Conservation (phyloP, 2,113 vertebrate species). For the Platysternon megacephalum region DNA sequence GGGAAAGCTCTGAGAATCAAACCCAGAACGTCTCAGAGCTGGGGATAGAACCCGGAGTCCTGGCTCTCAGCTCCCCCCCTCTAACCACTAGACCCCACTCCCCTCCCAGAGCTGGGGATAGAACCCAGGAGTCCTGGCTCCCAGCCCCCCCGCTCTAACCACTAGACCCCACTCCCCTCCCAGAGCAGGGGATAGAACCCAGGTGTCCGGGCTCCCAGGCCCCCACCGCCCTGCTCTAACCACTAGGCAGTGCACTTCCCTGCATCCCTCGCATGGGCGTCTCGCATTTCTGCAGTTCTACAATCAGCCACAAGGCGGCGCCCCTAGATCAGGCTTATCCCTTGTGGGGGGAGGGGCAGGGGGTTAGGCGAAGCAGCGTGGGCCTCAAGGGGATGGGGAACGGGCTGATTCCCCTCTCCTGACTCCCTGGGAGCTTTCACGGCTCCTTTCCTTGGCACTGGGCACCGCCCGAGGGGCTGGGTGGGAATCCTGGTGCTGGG, state of each 20-base stretch:
- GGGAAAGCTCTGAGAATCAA: too few species aligned
- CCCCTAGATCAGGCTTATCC: background rate
- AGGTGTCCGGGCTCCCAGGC: slow-evolving; percentile 7
- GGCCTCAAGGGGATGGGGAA: background rate
- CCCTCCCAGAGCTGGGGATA: background rate
- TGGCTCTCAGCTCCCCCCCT: too few species aligned
- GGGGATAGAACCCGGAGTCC: background rate
- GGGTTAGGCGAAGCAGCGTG: too few species aligned
- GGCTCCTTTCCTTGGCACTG: background rate
- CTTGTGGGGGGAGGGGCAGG: background rate
- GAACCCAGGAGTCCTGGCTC: too few species aligned
- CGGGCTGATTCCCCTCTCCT: background rate
- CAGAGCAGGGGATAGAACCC: background rate
- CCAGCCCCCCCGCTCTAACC: too few species aligned
- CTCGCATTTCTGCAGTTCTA: background rate
- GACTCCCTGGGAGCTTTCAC: background rate
- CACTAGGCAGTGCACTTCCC: background rate
- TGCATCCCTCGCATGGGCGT: background rate
- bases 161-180: too few species aligned
- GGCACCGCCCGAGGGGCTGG: too few species aligned
- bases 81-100: too few species aligned
- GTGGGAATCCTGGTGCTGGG: too few species aligned
- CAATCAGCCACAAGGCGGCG: background rate
- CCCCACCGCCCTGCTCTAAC: background rate
- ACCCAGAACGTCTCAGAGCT: too few species aligned